These are phyloP conservation scores for Amphimedon queenslandica DNA, from an alignment of 37 sponge, comb jelly and placozoan species.

Conservation along the genomic window DNA sequence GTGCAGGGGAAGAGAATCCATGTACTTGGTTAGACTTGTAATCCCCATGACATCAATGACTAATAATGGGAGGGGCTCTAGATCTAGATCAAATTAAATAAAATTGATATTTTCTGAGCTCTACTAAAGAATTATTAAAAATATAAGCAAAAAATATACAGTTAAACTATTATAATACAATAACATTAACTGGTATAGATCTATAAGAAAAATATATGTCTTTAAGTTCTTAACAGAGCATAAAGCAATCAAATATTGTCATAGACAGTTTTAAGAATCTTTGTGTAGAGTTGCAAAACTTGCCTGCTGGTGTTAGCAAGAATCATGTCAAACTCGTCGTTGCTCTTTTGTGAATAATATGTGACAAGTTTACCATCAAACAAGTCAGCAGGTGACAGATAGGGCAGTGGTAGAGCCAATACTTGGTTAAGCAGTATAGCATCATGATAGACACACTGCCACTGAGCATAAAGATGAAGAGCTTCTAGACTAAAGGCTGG, in stretches of 20 bases:
- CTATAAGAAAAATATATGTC: too few relatives aligned
- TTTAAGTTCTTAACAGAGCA: too few relatives aligned
- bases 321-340: not conserved
- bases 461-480: conserved; percentile 48
- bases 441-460: conserved; percentile 55
- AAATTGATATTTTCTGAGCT: too few relatives aligned
- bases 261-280: not conserved
- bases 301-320: not conserved
- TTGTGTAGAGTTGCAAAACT: not conserved
- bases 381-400: conserved; percentile 17
- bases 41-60: too few relatives aligned
- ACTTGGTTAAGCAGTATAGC: conserved; percentile 30
- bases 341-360: not conserved
- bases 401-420: conserved; percentile 29
- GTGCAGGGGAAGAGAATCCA: not conserved
- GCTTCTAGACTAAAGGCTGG: conserved; percentile 5
- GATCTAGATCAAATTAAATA: too few relatives aligned
- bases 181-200: too few relatives aligned
- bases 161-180: too few relatives aligned
- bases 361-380: conserved; percentile 51
- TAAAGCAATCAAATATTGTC: not conserved
- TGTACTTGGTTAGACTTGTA: not conserved
- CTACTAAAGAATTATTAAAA: too few relatives aligned
- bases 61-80: too few relatives aligned
- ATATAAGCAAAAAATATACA: too few relatives aligned